Evolutionary conservation across 2,113 vertebrate genomes (phyloP), one percentile per base, ranked within the genome.

Genomic region (Rhegmatorhina hoffmannsi): DNA sequence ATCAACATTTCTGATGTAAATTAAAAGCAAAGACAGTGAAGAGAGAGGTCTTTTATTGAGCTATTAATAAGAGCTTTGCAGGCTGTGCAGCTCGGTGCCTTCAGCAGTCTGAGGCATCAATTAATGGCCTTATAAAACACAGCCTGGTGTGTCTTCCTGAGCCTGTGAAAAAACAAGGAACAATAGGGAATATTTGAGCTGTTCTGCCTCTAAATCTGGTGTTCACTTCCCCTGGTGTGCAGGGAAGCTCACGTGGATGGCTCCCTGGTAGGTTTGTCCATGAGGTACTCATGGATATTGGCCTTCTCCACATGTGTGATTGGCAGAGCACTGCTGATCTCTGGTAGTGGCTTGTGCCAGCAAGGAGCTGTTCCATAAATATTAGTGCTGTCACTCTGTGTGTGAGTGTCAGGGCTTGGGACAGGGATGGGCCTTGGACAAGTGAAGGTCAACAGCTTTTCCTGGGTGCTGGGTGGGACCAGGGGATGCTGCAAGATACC

Each of bases 51-150:
- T 58, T 68, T 60, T 38, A 89, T 20, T 31, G 77, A 89, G 80
- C 84, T 95, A 92, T 95, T 95, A 97, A 94, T 95, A 95, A 93
- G 92, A 89, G 89, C 84, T 87, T 77, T 70, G 49, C 68, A 68
- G 83, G 86, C 84, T 93, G 55, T 86, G 66, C 81, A 58, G 87
- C 86, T 95, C 1, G 5, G 53, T 85, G 87, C 84, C 84, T 96
- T 91, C 91, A 80, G 91, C 90, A 87, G 87, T 83, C 79, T 94
- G 92, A 94, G 75, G 68, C 72, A 5, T 84, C 94, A 91, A 18
- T 93, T 97, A 92, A 88, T 21, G 88, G 87, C 46, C 82, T 76
- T 87, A 62, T 70, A 62, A 90, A 95, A 63, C 79, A 83, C 84
- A 96, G 74, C 94, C 91, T 76, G 70, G 59, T 76, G 50, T 40